Evolutionary conservation across 2,113 vertebrate genomes (phyloP).

Genomic region (Ochotona curzoniae): DNA sequence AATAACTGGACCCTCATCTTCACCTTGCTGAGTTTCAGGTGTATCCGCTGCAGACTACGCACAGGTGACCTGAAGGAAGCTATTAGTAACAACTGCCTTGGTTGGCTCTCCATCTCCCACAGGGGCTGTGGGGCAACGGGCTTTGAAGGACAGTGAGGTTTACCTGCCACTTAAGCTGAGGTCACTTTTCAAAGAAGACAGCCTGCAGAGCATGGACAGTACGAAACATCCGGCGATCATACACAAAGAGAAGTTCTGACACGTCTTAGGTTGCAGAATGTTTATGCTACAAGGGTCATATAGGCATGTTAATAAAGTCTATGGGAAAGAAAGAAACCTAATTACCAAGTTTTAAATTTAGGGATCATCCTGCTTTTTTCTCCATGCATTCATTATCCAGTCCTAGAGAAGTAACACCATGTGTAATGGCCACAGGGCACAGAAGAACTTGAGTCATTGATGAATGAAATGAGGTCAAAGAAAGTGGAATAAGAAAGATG

Average conservation of each 20-base stretch:
- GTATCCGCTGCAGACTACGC: not conserved
- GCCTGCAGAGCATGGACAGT: not conserved
- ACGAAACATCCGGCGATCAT: not conserved
- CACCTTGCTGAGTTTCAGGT: not conserved
- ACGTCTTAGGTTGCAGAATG: not conserved
- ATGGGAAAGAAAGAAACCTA: not conserved
- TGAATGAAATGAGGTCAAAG: not conserved
- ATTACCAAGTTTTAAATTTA: conserved; percentile 18
- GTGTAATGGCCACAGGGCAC: not conserved
- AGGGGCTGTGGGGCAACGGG: not conserved
- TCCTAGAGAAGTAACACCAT: not conserved
- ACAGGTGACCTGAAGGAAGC: not conserved
- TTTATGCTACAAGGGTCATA: not conserved
- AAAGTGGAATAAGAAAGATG: not conserved
- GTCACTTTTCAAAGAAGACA: not conserved
- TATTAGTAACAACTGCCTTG: not conserved
- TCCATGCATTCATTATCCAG: not conserved
- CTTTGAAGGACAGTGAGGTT: not conserved
- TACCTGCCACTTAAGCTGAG: not conserved
- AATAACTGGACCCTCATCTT: not conserved
- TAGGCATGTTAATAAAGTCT: not conserved
- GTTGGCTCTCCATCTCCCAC: not conserved
- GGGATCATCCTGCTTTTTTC: not conserved
- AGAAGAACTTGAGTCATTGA: not conserved
- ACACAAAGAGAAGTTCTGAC: conserved; percentile 1